phyloP scores from a whole-genome alignment of 2,888 invertebrate species.

The Laspeyria flexula region DNA sequence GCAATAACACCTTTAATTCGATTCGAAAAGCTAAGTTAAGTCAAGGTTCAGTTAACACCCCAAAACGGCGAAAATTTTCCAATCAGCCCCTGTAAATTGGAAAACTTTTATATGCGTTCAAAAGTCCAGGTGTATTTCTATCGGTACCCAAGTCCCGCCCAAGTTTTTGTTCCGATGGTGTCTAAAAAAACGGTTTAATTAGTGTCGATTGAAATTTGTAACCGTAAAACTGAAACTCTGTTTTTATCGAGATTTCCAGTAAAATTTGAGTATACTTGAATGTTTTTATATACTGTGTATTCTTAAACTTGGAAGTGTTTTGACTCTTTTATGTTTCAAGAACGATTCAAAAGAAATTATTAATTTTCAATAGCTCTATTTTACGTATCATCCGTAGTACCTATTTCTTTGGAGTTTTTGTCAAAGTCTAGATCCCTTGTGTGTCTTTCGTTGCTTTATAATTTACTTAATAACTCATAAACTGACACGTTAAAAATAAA shows the following conservation, averaged over 20 bases:
- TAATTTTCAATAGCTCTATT: too few relatives aligned
- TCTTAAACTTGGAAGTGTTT: neutral
- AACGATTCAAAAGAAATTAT: too few relatives aligned
- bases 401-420: too few relatives aligned
- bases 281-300: neutral
- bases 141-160: constrained; percentile 58
- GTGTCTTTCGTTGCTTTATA: too few relatives aligned
- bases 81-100: constrained; percentile 85
- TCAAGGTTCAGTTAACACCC: constrained; percentile 83
- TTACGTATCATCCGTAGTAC: too few relatives aligned
- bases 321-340: neutral
- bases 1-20: constrained; percentile 63
- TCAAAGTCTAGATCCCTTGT: too few relatives aligned
- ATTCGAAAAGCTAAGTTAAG: constrained; percentile 72
- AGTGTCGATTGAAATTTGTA: constrained; percentile 59
- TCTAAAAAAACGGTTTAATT: constrained; percentile 74
- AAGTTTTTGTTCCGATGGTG: constrained; percentile 74
- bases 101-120: constrained; percentile 85
- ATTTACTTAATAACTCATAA: too few relatives aligned
- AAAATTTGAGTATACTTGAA: constrained; percentile 6
- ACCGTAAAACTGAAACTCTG: constrained; percentile 49
- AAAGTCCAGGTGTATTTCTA: constrained; percentile 85
- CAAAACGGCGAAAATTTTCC: constrained; percentile 83
- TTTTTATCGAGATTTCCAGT: constrained; percentile 23
- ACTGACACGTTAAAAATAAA: too few relatives aligned